Evolutionary conservation across 2,888 invertebrate species (phyloP).

Genomic region (Rhorus exstirpatorius): DNA sequence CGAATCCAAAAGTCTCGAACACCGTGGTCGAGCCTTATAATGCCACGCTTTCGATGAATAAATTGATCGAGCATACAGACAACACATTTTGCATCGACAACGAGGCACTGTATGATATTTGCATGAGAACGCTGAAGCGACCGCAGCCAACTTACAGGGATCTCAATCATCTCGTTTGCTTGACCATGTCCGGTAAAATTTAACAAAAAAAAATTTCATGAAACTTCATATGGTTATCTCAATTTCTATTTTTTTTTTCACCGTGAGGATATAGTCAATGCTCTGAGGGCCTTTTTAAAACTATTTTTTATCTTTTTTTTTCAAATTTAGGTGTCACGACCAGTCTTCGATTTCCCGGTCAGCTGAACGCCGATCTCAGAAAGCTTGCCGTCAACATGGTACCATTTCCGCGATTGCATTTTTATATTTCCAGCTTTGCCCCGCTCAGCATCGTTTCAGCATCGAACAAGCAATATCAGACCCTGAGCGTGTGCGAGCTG

Average conservation of each 20-base stretch:
- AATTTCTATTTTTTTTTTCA: not conserved
- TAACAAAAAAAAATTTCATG: not conserved
- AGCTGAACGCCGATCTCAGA: conserved; percentile 42
- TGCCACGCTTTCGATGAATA: too few relatives aligned
- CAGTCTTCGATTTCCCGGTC: conserved; percentile 53
- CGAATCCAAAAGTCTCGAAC: conserved; percentile 91
- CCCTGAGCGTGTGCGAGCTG: conserved; percentile 19
- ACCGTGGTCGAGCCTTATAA: too few relatives aligned
- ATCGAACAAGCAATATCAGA: conserved; percentile 27
- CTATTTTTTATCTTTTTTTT: too few relatives aligned
- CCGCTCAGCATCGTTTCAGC: conserved; percentile 20
- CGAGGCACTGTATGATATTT: conserved; percentile 88
- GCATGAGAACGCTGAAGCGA: conserved; percentile 87
- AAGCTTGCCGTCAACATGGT: conserved; percentile 50
- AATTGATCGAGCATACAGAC: conserved; percentile 87
- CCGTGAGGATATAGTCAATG: too few relatives aligned
- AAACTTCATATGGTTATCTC: not conserved
- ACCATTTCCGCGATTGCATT: conserved; percentile 38
- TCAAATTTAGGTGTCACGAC: conserved; percentile 51
- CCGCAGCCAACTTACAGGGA: conserved; percentile 88
- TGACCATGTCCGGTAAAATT: conserved; percentile 73
- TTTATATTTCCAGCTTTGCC: conserved; percentile 46
- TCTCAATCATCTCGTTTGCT: conserved; percentile 87
- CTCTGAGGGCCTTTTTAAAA: too few relatives aligned
- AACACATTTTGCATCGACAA: too few relatives aligned